These are phyloP conservation scores for Camponotus fellah DNA, from an alignment of 2,888 invertebrate species.

Conservation along the genomic window DNA sequence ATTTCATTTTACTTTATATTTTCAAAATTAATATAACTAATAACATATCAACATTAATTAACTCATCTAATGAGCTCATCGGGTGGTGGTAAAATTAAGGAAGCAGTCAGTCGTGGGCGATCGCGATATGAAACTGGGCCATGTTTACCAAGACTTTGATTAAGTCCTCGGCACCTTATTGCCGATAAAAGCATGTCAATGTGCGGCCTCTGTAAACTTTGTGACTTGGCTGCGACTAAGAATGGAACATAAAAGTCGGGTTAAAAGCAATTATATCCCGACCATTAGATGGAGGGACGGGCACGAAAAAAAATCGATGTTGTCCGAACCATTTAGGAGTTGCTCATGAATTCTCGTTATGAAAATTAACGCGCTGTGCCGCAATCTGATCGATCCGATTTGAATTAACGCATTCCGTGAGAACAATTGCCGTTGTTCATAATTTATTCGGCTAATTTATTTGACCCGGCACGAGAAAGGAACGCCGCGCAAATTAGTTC, in stretches of 20 bases:
- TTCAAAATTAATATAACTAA: slow-evolving; percentile 3
- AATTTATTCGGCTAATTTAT: slow-evolving; percentile 51
- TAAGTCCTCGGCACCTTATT: slow-evolving; percentile 69
- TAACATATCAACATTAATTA: slow-evolving; percentile 23
- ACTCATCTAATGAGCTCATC: slow-evolving; percentile 11
- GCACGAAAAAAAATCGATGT: slow-evolving; percentile 28
- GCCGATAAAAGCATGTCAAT: slow-evolving; percentile 63
- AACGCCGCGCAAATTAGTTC: slow-evolving; percentile 38
- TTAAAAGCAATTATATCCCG: slow-evolving; percentile 61
- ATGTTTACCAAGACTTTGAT: slow-evolving; percentile 77
- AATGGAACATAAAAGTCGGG: slow-evolving; percentile 57
- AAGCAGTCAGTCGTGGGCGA: slow-evolving; percentile 2
- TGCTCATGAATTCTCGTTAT: slow-evolving; percentile 12
- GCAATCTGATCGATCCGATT: slow-evolving; percentile 24
- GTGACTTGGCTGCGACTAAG: slow-evolving; percentile 14
- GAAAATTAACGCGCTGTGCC: slow-evolving; percentile 8
- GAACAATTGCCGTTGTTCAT: slow-evolving; percentile 15
- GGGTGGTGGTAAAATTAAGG: slow-evolving; percentile 15
- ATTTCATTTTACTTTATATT: neutral
- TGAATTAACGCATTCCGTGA: slow-evolving; percentile 10
- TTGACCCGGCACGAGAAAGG: neutral
- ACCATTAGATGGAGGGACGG: slow-evolving; percentile 3
- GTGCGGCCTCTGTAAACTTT: slow-evolving; percentile 58
- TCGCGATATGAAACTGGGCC: slow-evolving; percentile 69
- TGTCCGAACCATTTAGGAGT: neutral